Base-by-base conservation (phyloP, 2,888 invertebrate species). In the Orchesellides sinensis region DNA sequence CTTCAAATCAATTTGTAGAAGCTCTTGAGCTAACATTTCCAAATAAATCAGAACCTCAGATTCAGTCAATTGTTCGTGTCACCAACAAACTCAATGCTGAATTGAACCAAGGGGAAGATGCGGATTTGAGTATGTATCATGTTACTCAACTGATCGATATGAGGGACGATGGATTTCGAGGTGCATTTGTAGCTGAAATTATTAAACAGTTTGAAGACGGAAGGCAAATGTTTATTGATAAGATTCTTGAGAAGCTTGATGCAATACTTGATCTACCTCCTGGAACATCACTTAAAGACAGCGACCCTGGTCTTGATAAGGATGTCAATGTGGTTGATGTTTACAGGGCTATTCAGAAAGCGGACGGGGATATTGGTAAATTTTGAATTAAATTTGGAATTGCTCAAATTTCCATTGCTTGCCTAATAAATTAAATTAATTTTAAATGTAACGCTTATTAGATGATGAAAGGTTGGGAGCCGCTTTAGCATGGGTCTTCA, bases 11-110 rank as follows among this genome's bases (percentile, higher is more conserved):
- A 10, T 70, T 23, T 49, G 45, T 56, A 0, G 54, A 56, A 14
- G 54, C 45, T 4, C 27, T 70, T 17, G 56, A 70, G 23, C 6
- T 5, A 5, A 56, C 56, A 1, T 70, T 70, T 56, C 70, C 70
- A 35, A 40, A 56, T 25, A 56, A 56, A n/a, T 8, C 19, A 4
- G 70, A 70, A 35, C 8, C 32, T 10, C 23, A 70, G 4, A 6
- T 45, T 56, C 56, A 70, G 23, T 19, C 56, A 19, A 52, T 68
- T 27, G 52, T 68, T 2, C 49, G 68, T 2, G 68, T 68, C 8
- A 68, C 68, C 12, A 68, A 68, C 17, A 68, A 68, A 17, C 27
- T 68, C 1, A 68, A 68, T 14, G 49, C 49, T 17, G 68, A 68
- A 27, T 17, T 68, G 17, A 68, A 68, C 10, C 52, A 21, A 8